Conservation (phyloP, 2,888 invertebrate genomes). For the Ctena decussata region DNA sequence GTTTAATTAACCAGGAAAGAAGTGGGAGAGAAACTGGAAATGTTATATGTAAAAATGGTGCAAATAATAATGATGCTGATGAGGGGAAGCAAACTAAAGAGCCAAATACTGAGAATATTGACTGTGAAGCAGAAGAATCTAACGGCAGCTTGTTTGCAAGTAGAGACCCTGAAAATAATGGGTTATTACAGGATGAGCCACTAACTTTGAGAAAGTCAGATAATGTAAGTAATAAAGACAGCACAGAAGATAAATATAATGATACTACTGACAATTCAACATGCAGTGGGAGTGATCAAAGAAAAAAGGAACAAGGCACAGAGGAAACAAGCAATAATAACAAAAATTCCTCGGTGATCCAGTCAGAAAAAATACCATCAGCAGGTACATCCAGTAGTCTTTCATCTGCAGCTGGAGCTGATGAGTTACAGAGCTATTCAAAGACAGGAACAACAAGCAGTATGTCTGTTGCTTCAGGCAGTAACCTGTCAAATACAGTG, state of each 20-base stretch:
- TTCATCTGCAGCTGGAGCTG: background rate
- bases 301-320: too few relatives aligned
- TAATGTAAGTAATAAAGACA: too few relatives aligned
- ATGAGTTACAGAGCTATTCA: background rate
- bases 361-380: background rate
- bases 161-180: too few relatives aligned
- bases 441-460: background rate
- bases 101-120: background rate
- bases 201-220: too few relatives aligned
- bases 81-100: background rate
- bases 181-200: too few relatives aligned
- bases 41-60: background rate
- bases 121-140: too few relatives aligned
- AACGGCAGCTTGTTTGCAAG: too few relatives aligned
- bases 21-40: background rate
- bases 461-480: background rate
- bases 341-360: too few relatives aligned
- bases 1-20: background rate
- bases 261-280: too few relatives aligned
- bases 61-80: background rate
- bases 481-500: constrained; percentile 51
- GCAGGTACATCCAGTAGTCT: background rate
- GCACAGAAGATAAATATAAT: too few relatives aligned
- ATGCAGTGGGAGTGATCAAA: too few relatives aligned
- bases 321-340: too few relatives aligned